These are phyloP conservation scores for Platyrinchus mystaceus DNA, from an alignment of 2,797 vertebrate species.

Conservation along the genomic window DNA sequence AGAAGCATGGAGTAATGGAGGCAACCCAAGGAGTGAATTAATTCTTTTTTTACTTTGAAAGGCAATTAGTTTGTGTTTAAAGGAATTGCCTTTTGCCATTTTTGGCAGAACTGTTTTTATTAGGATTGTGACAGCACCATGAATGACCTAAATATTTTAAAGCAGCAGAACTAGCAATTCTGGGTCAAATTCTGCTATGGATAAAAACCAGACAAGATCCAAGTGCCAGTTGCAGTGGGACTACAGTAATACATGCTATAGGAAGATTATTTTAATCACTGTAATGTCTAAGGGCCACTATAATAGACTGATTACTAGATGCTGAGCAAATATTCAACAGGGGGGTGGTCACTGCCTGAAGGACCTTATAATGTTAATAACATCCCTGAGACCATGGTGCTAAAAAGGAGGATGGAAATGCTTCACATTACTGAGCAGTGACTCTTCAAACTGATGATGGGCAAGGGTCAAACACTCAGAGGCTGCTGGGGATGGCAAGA, in stretches of 20 bases:
- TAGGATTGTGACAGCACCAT: background rate
- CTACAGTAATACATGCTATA: background rate
- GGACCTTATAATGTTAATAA: background rate
- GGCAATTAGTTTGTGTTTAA: background rate
- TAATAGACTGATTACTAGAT: background rate
- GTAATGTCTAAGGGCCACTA: background rate
- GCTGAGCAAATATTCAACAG: background rate
- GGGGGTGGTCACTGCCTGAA: background rate
- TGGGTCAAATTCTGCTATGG: background rate
- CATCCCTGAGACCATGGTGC: background rate
- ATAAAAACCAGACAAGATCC: background rate
- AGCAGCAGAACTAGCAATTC: background rate
- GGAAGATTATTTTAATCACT: background rate
- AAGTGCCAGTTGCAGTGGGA: background rate
- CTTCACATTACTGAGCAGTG: constrained; percentile 8
- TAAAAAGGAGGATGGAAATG: background rate
- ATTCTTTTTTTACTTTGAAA: background rate
- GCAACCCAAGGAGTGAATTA: background rate
- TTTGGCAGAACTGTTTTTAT: background rate
- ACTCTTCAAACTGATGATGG: background rate
- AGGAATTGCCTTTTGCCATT: background rate
- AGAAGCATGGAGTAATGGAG: background rate
- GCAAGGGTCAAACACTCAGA: background rate
- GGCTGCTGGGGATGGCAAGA: background rate
- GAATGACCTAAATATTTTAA: background rate